Evolutionary conservation across 2,113 vertebrate species (phyloP).

Genomic region (Corythoichthys intestinalis): DNA sequence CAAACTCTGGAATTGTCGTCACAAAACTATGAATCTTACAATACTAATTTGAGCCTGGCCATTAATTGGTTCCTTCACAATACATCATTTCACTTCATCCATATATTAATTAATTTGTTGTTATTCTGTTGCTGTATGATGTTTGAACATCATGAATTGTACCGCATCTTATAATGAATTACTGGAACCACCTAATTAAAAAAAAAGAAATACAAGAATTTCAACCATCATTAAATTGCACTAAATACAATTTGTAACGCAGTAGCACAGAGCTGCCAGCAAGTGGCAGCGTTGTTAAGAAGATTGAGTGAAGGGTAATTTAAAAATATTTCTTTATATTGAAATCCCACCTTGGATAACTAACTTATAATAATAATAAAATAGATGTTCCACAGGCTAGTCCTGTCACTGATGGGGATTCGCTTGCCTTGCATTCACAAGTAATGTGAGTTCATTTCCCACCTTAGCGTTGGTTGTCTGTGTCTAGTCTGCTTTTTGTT

Average conservation of each 20-base stretch:
- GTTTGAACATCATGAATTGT: background rate
- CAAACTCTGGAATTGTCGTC: too few relatives aligned
- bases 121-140: background rate
- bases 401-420: background rate
- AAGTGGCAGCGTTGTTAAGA: constrained; percentile 32
- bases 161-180: background rate
- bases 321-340: too few relatives aligned
- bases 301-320: background rate
- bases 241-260: background rate
- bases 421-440: background rate
- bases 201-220: background rate
- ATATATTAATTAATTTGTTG: too few relatives aligned
- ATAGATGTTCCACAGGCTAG: background rate
- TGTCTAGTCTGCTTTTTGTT: too few relatives aligned
- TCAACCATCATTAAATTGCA: background rate
- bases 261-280: constrained; percentile 6
- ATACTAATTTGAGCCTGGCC: background rate
- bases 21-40: background rate
- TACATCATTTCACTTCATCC: background rate
- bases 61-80: background rate
- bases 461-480: background rate
- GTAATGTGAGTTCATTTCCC: background rate
- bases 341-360: background rate
- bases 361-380: too few relatives aligned
- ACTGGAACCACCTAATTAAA: background rate